phyloP scores from a whole-genome alignment of 2,888 invertebrate species.

The Drosophila lacicola region DNA sequence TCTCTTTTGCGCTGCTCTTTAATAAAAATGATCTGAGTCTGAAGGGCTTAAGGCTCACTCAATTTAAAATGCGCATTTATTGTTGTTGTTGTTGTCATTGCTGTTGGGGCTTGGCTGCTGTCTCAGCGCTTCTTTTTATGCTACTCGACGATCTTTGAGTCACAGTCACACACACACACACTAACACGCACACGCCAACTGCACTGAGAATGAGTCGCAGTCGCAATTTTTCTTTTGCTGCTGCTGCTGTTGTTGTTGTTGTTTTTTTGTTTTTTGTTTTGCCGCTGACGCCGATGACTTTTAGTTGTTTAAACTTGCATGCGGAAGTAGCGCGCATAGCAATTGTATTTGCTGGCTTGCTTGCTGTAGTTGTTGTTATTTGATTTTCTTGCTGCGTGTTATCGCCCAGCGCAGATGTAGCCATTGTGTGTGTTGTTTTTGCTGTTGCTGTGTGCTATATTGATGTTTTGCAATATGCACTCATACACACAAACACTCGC shows the following conservation, averaged over 20 bases:
- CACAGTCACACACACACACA: slow-evolving; percentile 22
- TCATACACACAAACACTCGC: slow-evolving; percentile 24
- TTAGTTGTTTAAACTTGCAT: slow-evolving; percentile 72
- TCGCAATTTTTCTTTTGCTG: slow-evolving; percentile 28
- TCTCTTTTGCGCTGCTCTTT: slow-evolving; percentile 22
- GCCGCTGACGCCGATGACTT: slow-evolving; percentile 58
- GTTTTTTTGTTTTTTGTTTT: slow-evolving; percentile 31
- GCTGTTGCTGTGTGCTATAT: slow-evolving; percentile 57
- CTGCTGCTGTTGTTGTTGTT: slow-evolving; percentile 21
- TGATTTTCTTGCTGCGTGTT: slow-evolving; percentile 59
- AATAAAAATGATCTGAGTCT: slow-evolving; percentile 34
- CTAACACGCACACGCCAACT: slow-evolving; percentile 29
- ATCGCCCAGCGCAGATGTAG: slow-evolving; percentile 66
- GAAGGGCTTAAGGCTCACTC: slow-evolving; percentile 29
- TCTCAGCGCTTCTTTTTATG: slow-evolving; percentile 11
- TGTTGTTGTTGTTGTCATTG: slow-evolving; percentile 16
- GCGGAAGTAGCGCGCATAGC: slow-evolving; percentile 68
- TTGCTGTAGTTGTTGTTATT: slow-evolving; percentile 40
- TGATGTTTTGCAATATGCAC: slow-evolving; percentile 63
- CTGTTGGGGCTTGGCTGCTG: slow-evolving; percentile 36
- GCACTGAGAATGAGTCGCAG: slow-evolving; percentile 59
- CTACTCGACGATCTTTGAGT: slow-evolving; percentile 51
- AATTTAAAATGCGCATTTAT: slow-evolving; percentile 14
- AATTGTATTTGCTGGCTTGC: slow-evolving; percentile 54
- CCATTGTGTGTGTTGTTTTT: slow-evolving; percentile 53